Percentiles rank a stretch among this genome's conserved stretches.
Conservation (phyloP, 2,888 invertebrate species). For the Sepioteuthis lessoniana region DNA sequence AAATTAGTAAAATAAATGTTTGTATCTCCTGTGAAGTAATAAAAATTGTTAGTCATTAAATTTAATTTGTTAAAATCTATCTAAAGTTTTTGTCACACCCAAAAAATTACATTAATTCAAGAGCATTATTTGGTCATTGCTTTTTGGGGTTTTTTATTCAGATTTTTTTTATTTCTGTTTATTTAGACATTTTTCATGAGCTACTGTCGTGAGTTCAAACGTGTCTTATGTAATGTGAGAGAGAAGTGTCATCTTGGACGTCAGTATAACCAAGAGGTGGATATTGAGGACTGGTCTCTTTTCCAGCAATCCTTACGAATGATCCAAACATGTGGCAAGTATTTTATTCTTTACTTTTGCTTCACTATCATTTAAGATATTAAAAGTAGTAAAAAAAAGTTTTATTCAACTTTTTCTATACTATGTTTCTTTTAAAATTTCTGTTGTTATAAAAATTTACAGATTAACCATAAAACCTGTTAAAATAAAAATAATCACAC, state of each 20-base stretch:
- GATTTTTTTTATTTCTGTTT: conserved; percentile 35
- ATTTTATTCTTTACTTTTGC: not conserved
- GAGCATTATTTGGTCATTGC: too few species aligned
- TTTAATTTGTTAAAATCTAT: too few species aligned
- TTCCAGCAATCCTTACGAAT: conserved; percentile 75
- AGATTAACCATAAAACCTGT: too few species aligned
- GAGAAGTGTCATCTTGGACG: conserved; percentile 69
- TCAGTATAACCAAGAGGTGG: conserved; percentile 53
- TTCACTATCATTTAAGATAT: not conserved
- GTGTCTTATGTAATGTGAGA: conserved; percentile 80
- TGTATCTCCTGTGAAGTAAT: too few species aligned
- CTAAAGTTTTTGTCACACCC: too few species aligned
- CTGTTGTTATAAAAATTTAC: too few species aligned
- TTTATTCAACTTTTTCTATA: not conserved
- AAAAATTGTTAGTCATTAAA: too few species aligned
- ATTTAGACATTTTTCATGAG: conserved; percentile 79
- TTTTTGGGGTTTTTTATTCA: too few species aligned
- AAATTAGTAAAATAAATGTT: too few species aligned
- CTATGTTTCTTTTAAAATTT: not conserved
- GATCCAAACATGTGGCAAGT: conserved; percentile 74
- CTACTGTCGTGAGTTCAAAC: conserved; percentile 82
- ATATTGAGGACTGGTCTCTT: conserved; percentile 73
- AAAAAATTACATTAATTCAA: too few species aligned
- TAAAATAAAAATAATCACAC: too few species aligned
- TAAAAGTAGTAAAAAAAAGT: not conserved